These are phyloP conservation scores for Melanaphis sacchari DNA, from an alignment of 1,140 invertebrate genomes.

Conservation along the genomic window DNA sequence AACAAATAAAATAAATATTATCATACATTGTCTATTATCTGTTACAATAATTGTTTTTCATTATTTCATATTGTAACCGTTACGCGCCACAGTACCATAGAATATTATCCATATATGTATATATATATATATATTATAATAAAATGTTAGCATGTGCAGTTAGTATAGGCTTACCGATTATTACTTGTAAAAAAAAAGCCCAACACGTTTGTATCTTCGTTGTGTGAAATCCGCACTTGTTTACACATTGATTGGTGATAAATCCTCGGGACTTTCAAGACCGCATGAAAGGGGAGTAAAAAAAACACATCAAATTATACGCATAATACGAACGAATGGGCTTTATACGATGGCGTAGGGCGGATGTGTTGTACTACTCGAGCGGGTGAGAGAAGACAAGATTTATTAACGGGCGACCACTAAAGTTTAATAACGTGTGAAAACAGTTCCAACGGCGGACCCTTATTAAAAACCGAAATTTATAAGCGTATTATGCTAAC, in stretches of 20 bases:
- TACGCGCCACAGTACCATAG: background rate
- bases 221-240: slow-evolving; percentile 28
- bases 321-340: slow-evolving; percentile 26
- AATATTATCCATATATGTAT: background rate
- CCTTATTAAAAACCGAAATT: slow-evolving; percentile 57
- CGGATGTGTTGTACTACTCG: background rate
- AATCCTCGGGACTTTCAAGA: slow-evolving; percentile 28
- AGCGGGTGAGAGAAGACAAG: slow-evolving; percentile 21
- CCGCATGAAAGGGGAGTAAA: background rate
- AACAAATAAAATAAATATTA: background rate
- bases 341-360: background rate
- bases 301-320: slow-evolving; percentile 1
- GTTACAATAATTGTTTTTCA: background rate
- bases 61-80: background rate
- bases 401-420: slow-evolving; percentile 45
- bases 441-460: slow-evolving; percentile 21
- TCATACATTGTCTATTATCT: background rate
- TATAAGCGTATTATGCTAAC: slow-evolving; percentile 56
- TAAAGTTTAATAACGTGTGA: slow-evolving; percentile 56
- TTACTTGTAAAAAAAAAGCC: background rate
- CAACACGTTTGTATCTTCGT: background rate
- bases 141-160: slow-evolving; percentile 23
- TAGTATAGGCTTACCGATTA: background rate
- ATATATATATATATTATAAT: background rate
- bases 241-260: slow-evolving; percentile 46